These are phyloP conservation scores for Spodoptera exigua DNA, from an alignment of 2,888 invertebrate species.

Conservation along the genomic window DNA sequence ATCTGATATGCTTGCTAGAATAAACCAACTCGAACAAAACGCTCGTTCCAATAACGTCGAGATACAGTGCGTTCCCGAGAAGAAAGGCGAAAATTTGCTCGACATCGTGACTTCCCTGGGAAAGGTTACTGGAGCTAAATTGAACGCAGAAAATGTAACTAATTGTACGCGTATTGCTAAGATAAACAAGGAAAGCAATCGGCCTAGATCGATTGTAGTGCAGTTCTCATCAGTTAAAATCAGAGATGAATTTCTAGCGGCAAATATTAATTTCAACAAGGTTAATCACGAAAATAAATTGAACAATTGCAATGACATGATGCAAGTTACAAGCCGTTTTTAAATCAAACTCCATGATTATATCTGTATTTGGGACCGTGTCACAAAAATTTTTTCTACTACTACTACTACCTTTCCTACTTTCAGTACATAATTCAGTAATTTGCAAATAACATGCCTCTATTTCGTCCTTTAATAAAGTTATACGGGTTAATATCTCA, in stretches of 20 bases:
- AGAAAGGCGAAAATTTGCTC: slow-evolving; percentile 30
- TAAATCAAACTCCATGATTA: too few relatives aligned
- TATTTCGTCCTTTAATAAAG: too few relatives aligned
- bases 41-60: slow-evolving; percentile 31
- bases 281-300: slow-evolving; percentile 13
- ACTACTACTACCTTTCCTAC: too few relatives aligned
- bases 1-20: not conserved
- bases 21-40: slow-evolving; percentile 27
- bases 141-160: too few relatives aligned
- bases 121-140: not conserved
- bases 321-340: too few relatives aligned
- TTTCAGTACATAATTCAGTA: too few relatives aligned
- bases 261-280: slow-evolving; percentile 28
- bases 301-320: too few relatives aligned
- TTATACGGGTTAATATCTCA: too few relatives aligned
- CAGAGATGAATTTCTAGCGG: slow-evolving; percentile 21
- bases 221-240: slow-evolving; percentile 7
- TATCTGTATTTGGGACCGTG: too few relatives aligned
- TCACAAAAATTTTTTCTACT: too few relatives aligned
- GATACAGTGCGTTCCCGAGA: slow-evolving; percentile 35
- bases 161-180: slow-evolving; percentile 38
- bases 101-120: slow-evolving; percentile 17
- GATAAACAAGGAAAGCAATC: slow-evolving; percentile 17
- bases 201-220: slow-evolving; percentile 28
- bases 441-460: too few relatives aligned